These are phyloP conservation scores for Ceuthmochares aereus DNA, from an alignment of 2,113 vertebrate species.

Conservation along the genomic window DNA sequence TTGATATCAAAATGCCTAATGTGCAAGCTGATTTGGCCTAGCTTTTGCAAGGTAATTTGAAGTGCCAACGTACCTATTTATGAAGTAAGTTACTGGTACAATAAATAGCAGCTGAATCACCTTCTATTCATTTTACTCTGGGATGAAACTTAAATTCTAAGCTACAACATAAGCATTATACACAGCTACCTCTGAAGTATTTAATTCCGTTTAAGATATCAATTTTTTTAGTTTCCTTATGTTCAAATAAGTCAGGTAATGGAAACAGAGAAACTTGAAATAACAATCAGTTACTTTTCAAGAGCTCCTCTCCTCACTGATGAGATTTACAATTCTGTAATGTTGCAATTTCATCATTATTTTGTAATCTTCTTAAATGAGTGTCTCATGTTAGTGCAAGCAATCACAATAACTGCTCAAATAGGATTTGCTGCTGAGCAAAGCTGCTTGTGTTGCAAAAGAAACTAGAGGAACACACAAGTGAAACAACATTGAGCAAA, in stretches of 20 bases:
- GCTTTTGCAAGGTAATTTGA: not conserved
- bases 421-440: slow-evolving; percentile 43
- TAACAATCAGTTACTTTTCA: not conserved
- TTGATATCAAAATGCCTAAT: not conserved
- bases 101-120: not conserved
- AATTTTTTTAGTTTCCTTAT: not conserved
- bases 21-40: not conserved
- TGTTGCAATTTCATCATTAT: slow-evolving; percentile 66
- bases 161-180: not conserved
- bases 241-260: not conserved
- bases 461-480: not conserved
- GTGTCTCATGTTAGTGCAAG: slow-evolving; percentile 54
- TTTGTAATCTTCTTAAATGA: slow-evolving; percentile 69
- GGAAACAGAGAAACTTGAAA: not conserved
- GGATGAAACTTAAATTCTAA: not conserved
- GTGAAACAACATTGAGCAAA: slow-evolving; percentile 19
- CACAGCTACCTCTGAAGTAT: not conserved
- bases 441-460: slow-evolving; percentile 64
- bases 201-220: not conserved
- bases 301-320: not conserved
- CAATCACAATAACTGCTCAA: slow-evolving; percentile 51
- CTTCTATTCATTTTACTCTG: not conserved
- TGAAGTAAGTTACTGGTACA: not conserved
- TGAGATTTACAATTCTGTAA: slow-evolving; percentile 46
- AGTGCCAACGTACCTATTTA: not conserved